Percentiles rank a stretch among this genome's conserved stretches.
Conservation (phyloP, 2,797 vertebrate genomes). For the Microchirus variegatus region DNA sequence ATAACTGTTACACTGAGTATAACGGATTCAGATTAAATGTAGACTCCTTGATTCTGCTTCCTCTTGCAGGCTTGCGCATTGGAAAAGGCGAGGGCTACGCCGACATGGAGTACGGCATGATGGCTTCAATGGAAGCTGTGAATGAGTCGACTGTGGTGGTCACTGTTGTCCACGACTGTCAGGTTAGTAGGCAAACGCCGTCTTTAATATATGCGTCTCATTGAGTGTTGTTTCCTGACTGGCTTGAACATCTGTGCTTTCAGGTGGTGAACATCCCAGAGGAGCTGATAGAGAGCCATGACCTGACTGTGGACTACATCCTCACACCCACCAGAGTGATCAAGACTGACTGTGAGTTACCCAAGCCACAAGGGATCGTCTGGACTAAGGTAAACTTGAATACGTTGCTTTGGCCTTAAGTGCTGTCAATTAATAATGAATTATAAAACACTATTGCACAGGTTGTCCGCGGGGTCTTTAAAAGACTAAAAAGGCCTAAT, state of each 20-base stretch:
- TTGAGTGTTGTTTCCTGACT: background rate
- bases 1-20: background rate
- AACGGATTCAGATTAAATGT: background rate
- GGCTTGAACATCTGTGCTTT: conserved; percentile 13
- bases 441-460: too few relatives aligned
- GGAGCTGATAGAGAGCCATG: conserved; percentile 86
- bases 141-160: conserved; percentile 85
- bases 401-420: background rate
- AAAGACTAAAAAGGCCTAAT: too few relatives aligned
- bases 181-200: conserved; percentile 78
- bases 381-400: conserved; percentile 88
- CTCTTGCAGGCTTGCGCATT: conserved; percentile 87
- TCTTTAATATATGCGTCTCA: too few relatives aligned
- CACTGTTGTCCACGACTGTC: conserved; percentile 95
- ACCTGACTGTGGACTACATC: conserved; percentile 95
- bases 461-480: too few relatives aligned
- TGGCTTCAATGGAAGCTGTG: conserved; percentile 91
- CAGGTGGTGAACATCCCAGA: conserved; percentile 92
- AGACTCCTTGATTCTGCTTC: background rate
- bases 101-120: conserved; percentile 96
- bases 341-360: conserved; percentile 82
- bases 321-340: conserved; percentile 92
- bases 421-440: too few relatives aligned
- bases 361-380: conserved; percentile 87
- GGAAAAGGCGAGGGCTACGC: conserved; percentile 98